These are phyloP conservation scores for Oreochromis niloticus DNA, from an alignment of 2,113 vertebrate species.

Conservation along the genomic window DNA sequence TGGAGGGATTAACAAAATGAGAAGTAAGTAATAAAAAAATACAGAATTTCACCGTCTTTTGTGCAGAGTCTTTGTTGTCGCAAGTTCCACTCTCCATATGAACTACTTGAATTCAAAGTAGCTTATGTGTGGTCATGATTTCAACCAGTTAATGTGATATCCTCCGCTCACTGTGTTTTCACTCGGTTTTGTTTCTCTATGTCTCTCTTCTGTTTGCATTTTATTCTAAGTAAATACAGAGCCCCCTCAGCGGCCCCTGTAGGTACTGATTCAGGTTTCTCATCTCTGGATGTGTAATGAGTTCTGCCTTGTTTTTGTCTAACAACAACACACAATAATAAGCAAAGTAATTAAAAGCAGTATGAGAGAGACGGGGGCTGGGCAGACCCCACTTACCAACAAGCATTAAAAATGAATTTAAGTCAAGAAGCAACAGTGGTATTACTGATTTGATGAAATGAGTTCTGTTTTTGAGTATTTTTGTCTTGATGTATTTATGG, in stretches of 20 bases:
- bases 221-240: constrained; percentile 55
- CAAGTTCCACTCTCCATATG: constrained; percentile 11
- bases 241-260: constrained; percentile 51
- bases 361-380: constrained; percentile 15
- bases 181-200: constrained; percentile 18
- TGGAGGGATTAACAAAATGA: constrained; percentile 23
- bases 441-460: constrained; percentile 36
- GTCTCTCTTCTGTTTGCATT: constrained; percentile 33
- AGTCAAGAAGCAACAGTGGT: constrained; percentile 38
- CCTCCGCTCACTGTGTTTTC: constrained; percentile 9
- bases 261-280: constrained; percentile 68
- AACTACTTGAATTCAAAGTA: constrained; percentile 28
- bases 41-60: not conserved
- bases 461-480: constrained; percentile 26
- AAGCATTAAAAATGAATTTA: constrained; percentile 56
- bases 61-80: constrained; percentile 11
- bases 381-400: constrained; percentile 44
- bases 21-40: not conserved
- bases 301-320: constrained; percentile 74
- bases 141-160: constrained; percentile 46
- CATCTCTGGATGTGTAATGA: constrained; percentile 71
- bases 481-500: constrained; percentile 8
- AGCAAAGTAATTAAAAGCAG: constrained; percentile 76
- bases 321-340: constrained; percentile 70
- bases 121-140: constrained; percentile 24